These are phyloP conservation scores for Drosophila prostipennis DNA, from an alignment of 2,888 invertebrate species.

Conservation along the genomic window DNA sequence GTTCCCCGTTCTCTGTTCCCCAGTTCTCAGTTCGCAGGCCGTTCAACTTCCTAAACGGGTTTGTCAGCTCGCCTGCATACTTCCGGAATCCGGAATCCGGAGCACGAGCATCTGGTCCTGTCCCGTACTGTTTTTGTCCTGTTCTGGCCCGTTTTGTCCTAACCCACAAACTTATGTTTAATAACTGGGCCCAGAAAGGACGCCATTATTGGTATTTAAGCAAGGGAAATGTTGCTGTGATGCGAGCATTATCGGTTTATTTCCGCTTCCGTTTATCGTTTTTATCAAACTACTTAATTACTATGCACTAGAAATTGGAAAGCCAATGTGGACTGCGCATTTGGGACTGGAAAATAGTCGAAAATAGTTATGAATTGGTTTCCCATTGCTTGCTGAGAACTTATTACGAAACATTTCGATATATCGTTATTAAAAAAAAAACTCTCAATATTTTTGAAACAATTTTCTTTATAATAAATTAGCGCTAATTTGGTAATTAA, in stretches of 20 bases:
- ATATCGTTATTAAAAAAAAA: too few relatives aligned
- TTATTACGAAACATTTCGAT: too few relatives aligned
- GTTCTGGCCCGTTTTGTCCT: background rate
- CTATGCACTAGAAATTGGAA: background rate
- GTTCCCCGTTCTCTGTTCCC: background rate
- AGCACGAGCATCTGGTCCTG: constrained; percentile 1
- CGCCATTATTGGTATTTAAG: constrained; percentile 16
- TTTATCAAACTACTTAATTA: background rate
- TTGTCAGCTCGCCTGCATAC: constrained; percentile 46
- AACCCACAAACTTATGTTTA: constrained; percentile 17
- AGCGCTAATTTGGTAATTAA: too few relatives aligned
- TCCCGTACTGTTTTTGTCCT: too few relatives aligned
- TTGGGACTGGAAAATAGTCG: too few relatives aligned
- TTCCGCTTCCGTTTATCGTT: constrained; percentile 7
- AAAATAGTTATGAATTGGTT: too few relatives aligned
- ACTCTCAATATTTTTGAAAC: too few relatives aligned
- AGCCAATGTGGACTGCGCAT: too few relatives aligned
- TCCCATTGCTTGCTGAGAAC: too few relatives aligned
- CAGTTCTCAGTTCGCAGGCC: constrained; percentile 15
- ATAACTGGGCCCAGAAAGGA: constrained; percentile 14
- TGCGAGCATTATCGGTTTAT: constrained; percentile 2
- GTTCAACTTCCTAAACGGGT: constrained; percentile 58
- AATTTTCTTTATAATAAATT: too few relatives aligned
- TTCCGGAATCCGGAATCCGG: constrained; percentile 12
- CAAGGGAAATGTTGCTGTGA: constrained; percentile 8